Percentiles rank a stretch among this genome's conserved stretches.
phyloP scores from a whole-genome alignment of 1,140 invertebrate genomes.

The Aphelinus atriplicis region DNA sequence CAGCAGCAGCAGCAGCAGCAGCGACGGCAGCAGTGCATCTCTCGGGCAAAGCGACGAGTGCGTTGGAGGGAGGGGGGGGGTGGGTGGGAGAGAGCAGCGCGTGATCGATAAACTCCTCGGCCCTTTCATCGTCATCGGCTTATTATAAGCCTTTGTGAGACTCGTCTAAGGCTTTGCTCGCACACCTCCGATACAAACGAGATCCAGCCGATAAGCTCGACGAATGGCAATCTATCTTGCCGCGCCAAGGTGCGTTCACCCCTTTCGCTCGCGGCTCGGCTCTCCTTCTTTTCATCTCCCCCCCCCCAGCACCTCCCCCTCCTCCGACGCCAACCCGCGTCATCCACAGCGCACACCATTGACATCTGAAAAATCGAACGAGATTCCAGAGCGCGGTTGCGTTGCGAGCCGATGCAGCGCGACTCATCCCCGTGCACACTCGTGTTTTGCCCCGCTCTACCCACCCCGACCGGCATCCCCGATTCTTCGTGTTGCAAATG shows the following conservation, averaged over 20 bases:
- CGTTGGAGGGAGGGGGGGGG: not conserved
- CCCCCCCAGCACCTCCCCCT: too few species aligned
- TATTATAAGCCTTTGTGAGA: constrained; percentile 18
- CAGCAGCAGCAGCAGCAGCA: not conserved
- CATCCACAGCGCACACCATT: not conserved
- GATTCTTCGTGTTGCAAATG: too few species aligned
- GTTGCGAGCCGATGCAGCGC: too few species aligned
- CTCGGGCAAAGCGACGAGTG: not conserved
- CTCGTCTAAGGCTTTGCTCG: constrained; percentile 12
- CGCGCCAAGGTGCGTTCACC: constrained; percentile 5
- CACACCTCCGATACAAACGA: constrained; percentile 4
- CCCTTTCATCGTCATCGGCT: constrained; percentile 14
- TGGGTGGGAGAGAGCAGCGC: not conserved
- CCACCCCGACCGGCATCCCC: too few species aligned
- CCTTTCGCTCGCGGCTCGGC: constrained; percentile 3
- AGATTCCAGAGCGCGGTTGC: not conserved
- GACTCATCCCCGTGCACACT: too few species aligned
- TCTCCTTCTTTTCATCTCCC: not conserved
- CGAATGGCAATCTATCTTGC: constrained; percentile 16
- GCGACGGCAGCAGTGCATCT: not conserved
- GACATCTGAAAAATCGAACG: constrained; percentile 29
- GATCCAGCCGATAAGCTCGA: constrained; percentile 27
- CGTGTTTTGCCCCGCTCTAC: too few species aligned
- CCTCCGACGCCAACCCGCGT: too few species aligned
- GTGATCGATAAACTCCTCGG: constrained; percentile 13